Evolutionary conservation across 2,113 vertebrate species (phyloP), one percentile per base, ranked within the genome.

Genomic region (Triplophysa dalaica): DNA sequence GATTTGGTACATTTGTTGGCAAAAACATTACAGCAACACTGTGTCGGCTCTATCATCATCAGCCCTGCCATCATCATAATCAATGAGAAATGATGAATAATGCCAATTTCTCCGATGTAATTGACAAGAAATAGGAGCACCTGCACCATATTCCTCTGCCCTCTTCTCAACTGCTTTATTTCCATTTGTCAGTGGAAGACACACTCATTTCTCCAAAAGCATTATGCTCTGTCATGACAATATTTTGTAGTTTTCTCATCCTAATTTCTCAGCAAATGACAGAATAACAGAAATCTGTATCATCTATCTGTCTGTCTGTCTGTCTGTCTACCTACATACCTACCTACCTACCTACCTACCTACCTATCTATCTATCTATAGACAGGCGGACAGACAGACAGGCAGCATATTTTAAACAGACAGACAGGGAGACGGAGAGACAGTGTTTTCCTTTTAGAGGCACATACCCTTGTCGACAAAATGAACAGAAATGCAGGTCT

Each of bases 81-180:
- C 56, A 62, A 8, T 62, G 72, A 67, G 58, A 83, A 80, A 83
- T 52, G 63, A 83, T 83, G 72, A 83, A 83, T 83, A 79, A 80
- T 79, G 58, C 62, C 76, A 79, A 74, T 72, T 79, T 66, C 64
- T 79, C 54, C 64, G 75, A 52, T 54, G 74, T 65, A 54, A 75
- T 24, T 69, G 56, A 82, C 65, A 72, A 78, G 77, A 72, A 73
- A 82, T 72, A 82, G 76, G 54, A 75, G 63, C 70, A 68, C 76
- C 70, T 68, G 76, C 81, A 38, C 81, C 62, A 38, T 52, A 14
- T 26, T 62, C 61, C 64, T 16, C 62, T 43, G 33, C 52, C 78
- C 89, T 86, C 85, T 91, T 88, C 21, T 29, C 26, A 50, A 16
- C 33, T 56, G 54, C 63, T 76, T 26, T 58, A 56, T 73, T 70